Conservation (phyloP, 2,888 invertebrate genomes). For the Arrhopalites spinosus region DNA sequence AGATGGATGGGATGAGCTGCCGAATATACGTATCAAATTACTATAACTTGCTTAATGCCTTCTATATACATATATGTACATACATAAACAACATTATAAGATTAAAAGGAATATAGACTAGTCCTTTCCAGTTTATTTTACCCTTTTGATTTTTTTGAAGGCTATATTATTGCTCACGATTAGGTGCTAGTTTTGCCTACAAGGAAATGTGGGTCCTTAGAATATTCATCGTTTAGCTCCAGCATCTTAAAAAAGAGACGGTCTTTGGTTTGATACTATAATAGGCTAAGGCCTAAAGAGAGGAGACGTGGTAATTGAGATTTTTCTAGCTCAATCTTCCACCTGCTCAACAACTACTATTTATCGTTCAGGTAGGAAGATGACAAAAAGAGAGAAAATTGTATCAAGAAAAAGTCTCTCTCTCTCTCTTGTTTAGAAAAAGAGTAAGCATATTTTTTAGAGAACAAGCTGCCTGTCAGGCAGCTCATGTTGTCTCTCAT, state of each 20-base stretch:
- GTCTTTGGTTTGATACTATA: too few species aligned
- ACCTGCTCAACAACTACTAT: background rate
- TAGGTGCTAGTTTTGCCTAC: slow-evolving; percentile 11
- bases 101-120: too few species aligned
- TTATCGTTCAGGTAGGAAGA: background rate
- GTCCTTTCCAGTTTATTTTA: too few species aligned
- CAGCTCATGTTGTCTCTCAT: slow-evolving; percentile 9
- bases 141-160: too few species aligned
- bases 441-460: too few species aligned
- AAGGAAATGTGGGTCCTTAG: background rate
- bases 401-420: background rate
- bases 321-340: slow-evolving; percentile 5
- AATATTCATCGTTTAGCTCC: background rate
- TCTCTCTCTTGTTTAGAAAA: too few species aligned
- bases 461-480: background rate
- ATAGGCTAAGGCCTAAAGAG: background rate
- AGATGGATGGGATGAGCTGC: background rate
- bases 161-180: background rate
- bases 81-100: too few species aligned
- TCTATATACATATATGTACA: too few species aligned
- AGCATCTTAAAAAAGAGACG: too few species aligned
- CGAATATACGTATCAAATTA: too few species aligned
- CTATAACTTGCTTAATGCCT: too few species aligned
- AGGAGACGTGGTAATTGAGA: slow-evolving; percentile 8
- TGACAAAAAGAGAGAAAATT: slow-evolving; percentile 12